phyloP scores from a whole-genome alignment of 2,113 vertebrate genomes.

The Apodemus speciosus region DNA sequence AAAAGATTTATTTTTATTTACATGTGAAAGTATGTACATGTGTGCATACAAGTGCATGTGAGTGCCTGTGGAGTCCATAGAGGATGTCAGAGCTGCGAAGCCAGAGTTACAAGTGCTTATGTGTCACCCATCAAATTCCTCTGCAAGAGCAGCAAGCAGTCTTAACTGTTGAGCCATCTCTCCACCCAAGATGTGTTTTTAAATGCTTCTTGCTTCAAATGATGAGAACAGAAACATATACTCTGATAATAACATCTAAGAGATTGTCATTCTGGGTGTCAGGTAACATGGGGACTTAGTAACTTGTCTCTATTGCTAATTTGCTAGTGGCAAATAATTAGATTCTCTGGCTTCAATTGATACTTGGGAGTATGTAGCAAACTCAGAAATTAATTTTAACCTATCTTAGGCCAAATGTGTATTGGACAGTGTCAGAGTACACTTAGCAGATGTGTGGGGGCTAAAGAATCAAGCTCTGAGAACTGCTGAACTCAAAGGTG shows the following conservation, averaged over 20 bases:
- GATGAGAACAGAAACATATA: conserved; percentile 24
- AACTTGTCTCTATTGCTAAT: background rate
- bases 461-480: background rate
- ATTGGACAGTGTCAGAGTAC: conserved; percentile 12
- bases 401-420: conserved; percentile 44
- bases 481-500: background rate
- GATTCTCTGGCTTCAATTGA: conserved; percentile 40
- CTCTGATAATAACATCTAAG: conserved; percentile 21
- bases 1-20: background rate
- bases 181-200: conserved; percentile 4
- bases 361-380: conserved; percentile 34
- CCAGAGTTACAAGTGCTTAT: background rate
- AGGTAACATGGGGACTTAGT: background rate
- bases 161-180: background rate
- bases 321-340: conserved; percentile 28
- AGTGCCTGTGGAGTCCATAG: background rate
- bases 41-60: background rate
- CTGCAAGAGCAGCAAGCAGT: background rate
- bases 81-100: background rate
- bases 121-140: background rate
- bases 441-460: background rate
- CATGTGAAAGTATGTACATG: no score
- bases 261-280: background rate
- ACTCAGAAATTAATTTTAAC: conserved; percentile 63
- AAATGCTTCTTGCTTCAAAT: conserved; percentile 58